Percentiles rank a stretch among this genome's conserved stretches.
phyloP scores from a whole-genome alignment of 1,140 invertebrate species.

The Ostrea denselamellosa region DNA sequence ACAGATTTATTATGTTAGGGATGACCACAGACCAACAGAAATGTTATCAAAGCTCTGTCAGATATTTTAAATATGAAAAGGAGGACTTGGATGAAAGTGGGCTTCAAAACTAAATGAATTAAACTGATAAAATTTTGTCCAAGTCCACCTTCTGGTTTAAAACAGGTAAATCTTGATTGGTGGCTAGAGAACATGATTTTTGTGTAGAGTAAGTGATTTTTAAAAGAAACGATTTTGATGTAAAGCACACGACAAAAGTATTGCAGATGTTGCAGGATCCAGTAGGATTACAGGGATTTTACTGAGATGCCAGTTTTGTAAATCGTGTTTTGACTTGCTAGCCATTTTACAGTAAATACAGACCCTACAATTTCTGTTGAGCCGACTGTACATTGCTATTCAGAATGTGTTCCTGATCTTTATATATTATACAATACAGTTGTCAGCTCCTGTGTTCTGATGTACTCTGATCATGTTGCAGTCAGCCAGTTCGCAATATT shows the following conservation, averaged over 20 bases:
- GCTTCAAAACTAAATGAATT: background rate
- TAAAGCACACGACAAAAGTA: background rate
- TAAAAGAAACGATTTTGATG: background rate
- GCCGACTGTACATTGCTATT: constrained; percentile 22
- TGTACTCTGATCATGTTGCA: background rate
- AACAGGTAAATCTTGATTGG: background rate
- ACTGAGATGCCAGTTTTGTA: background rate
- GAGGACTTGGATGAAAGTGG: background rate
- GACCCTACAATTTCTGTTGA: constrained; percentile 9
- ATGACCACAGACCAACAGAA: constrained; percentile 15
- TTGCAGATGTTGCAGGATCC: background rate
- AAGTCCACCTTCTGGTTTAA: background rate
- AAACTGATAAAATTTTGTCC: background rate
- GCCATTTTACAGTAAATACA: background rate
- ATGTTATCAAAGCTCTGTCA: background rate
- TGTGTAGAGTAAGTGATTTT: too few species aligned
- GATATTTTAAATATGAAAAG: background rate
- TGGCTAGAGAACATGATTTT: background rate
- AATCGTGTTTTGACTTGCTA: background rate
- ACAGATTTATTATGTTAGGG: constrained; percentile 32
- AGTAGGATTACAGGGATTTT: background rate
- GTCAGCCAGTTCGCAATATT: constrained; percentile 39
- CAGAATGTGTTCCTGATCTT: background rate
- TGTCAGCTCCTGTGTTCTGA: constrained; percentile 28
- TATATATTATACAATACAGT: constrained; percentile 25